Base-by-base conservation (phyloP, 1,140 invertebrate species). In the Zaprionus camerounensis region DNA sequence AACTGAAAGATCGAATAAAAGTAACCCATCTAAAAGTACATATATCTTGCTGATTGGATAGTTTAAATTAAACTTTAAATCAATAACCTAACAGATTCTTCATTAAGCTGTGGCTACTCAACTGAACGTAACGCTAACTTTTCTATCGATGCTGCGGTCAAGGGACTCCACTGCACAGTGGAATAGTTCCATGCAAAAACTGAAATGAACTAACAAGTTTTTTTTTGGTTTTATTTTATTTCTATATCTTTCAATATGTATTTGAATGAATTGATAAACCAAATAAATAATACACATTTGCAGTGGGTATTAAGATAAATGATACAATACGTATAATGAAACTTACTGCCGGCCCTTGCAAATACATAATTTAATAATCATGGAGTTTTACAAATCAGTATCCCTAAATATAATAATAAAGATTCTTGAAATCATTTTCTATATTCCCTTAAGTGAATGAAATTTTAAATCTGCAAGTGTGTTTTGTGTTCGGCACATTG, bases 1-100 rank as follows among this genome's bases (percentile, higher is more conserved):
- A 59, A 11, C 34, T 34, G 13, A 26, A 57, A 58, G 63, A 75
- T 51, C 68, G n/a, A 46, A 74, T 57, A 63, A 69, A 51, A 59
- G 31, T 34, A 31, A 34, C 31, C 31, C 31, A 34, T 34, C 9
- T 17, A n/a, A 44, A 44, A 44, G 15, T 34, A 74, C 24, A 69
- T 46, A 61, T 66, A 46, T 36, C 59, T 57, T 56, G 51, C 3
- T 41, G 26, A n/a, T 22, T 41, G 22, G 51, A 71, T 36, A 36
- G 9, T 46, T 41, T 49, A 3, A 44, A 61, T 15, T 34, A 9
- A 44, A 44, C 2, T 44, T 44, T 2, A 44, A 44, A 44, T 44
- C 6, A n/a, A 44, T 17, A n/a, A n/a, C 6, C 6, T 44, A 44
- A 6, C n/a, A 17, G 15, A 44, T n/a, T 4, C 15, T n/a, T n/a